These are phyloP conservation scores for Trichopria drosophilae DNA, from an alignment of 2,888 invertebrate genomes.

Conservation along the genomic window DNA sequence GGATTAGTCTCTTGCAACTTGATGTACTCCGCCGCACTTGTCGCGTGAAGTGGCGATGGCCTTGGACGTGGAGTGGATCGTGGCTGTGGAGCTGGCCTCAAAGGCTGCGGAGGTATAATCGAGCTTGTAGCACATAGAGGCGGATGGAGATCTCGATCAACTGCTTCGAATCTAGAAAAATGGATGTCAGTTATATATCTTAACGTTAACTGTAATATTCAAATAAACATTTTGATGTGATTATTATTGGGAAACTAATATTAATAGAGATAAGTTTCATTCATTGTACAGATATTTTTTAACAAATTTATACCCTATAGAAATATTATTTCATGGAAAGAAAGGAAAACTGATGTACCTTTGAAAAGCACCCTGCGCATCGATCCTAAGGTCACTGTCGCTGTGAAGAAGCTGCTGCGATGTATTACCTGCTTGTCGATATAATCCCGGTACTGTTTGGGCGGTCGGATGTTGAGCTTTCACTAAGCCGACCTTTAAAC, in stretches of 20 bases:
- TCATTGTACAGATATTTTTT: too few species aligned
- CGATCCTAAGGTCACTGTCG: constrained; percentile 53
- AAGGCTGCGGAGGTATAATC: constrained; percentile 68
- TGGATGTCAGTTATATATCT: too few species aligned
- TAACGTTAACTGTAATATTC: too few species aligned
- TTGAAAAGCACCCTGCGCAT: constrained; percentile 55
- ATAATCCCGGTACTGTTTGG: constrained; percentile 53
- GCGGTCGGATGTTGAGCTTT: constrained; percentile 56
- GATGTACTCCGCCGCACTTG: constrained; percentile 47
- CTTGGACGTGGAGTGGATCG: constrained; percentile 49
- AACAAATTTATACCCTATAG: too few species aligned
- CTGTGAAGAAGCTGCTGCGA: constrained; percentile 54
- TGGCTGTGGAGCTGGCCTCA: constrained; percentile 65
- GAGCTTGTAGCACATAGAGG: constrained; percentile 41
- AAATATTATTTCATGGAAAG: too few species aligned
- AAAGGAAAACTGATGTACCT: too few species aligned
- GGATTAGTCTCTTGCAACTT: constrained; percentile 46
- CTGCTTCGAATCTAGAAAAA: constrained; percentile 52
- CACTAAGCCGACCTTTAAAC: constrained; percentile 52
- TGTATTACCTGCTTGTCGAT: constrained; percentile 48
- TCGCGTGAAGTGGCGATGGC: constrained; percentile 51
- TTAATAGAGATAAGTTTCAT: too few species aligned
- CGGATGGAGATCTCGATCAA: constrained; percentile 54
- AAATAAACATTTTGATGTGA: too few species aligned
- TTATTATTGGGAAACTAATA: too few species aligned